Base-by-base conservation (phyloP, 2,888 invertebrate species). In the Phaedon cochleariae region DNA sequence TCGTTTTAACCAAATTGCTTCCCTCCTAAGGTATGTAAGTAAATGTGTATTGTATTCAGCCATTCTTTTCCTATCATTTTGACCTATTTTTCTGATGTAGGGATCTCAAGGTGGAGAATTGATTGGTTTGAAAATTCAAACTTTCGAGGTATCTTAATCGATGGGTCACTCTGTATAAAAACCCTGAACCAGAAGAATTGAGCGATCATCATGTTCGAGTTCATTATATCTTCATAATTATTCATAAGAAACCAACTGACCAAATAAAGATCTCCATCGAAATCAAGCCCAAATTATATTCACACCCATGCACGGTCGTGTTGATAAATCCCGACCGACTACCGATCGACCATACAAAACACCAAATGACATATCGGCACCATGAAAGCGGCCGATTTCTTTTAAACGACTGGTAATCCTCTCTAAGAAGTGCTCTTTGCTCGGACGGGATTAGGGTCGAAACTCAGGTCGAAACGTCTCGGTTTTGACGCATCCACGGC, bases 401-500 rank as follows among this genome's bases (percentile, higher is more conserved):
- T 57, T 41, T n/a, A n/a, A 46, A 57, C 26, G 26, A 18, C 26
- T 17, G 46, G 51, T 66, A 58, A 66, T 59, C 66, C 62, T 45
- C 49, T 26, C 37, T 15, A 62, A 54, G 62, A 63, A 18, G 45
- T 29, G 62, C 52, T 60, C 20, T 64, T 48, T 59, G 60, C 59
- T 60, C 49, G 62, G 60, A 59, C 10, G 54, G 65, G 58, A 65
- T 68, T 68, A 68, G 57, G 55, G 46, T 29, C 17, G 57, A 57
- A 41, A 26, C 12, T 68, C 65, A 52, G 55, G 46, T 29, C 17
- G 57, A 57, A 41, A 26, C 12, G 45, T 62, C 66, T 59, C 67
- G 74, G 65, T 73, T 74, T 71, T 75, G 77, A 76, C 75, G 74
- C 73, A 74, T 77, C 73, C 73, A 70, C 75, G 70, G 71, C 72